These are phyloP conservation scores for Cephalopholis sonnerati DNA, from an alignment of 2,113 vertebrate genomes.

Conservation along the genomic window DNA sequence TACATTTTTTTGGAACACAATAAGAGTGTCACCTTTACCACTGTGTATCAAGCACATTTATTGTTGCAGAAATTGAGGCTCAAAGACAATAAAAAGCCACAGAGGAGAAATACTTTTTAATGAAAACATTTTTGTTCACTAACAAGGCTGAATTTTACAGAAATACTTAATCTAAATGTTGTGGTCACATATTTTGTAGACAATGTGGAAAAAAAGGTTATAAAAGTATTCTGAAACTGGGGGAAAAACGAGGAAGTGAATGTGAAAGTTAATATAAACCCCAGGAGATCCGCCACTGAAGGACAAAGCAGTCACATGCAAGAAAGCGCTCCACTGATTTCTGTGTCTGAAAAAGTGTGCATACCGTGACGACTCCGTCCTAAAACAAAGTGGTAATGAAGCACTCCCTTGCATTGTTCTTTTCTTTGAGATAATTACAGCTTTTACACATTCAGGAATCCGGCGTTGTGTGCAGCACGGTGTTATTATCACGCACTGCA, in stretches of 20 bases:
- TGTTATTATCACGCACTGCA: conserved; percentile 71
- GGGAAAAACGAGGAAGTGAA: conserved; percentile 59
- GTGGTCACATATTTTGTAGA: not conserved
- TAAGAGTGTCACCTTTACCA: not conserved
- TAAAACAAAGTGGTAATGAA: conserved; percentile 71
- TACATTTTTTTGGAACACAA: not conserved
- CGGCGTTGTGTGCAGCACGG: conserved; percentile 48
- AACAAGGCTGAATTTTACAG: not conserved
- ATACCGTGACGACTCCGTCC: conserved; percentile 14
- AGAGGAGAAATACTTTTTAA: not conserved
- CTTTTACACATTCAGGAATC: conserved; percentile 74
- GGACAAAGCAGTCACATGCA: conserved; percentile 59
- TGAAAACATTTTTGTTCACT: not conserved
- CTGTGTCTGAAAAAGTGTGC: conserved; percentile 14
- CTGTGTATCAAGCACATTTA: not conserved
- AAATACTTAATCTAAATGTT: not conserved
- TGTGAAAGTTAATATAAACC: conserved; percentile 70
- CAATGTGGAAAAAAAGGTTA: conserved; percentile 23
- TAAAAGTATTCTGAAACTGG: conserved; percentile 8
- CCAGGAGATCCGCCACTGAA: conserved; percentile 48
- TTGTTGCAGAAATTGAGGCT: not conserved
- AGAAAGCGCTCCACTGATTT: conserved; percentile 28
- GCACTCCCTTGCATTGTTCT: conserved; percentile 70
- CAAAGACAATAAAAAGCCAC: not conserved
- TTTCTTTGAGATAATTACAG: conserved; percentile 76